These are phyloP conservation scores for Platycnemis pennipes DNA, from an alignment of 2,888 invertebrate genomes.

Conservation along the genomic window DNA sequence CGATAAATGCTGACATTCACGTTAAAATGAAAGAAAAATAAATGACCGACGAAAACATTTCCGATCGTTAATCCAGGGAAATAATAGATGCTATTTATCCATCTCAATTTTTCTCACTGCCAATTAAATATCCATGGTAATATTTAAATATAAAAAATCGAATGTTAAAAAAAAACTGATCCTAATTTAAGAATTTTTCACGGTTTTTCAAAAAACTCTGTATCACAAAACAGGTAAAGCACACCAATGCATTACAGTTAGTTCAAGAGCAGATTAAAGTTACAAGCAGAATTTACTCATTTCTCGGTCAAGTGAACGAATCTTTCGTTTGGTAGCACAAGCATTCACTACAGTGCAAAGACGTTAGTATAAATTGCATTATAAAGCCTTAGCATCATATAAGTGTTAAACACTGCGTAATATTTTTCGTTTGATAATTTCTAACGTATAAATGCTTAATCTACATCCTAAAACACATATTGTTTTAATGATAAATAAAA, in stretches of 20 bases:
- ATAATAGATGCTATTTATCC: not conserved
- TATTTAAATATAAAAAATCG: not conserved
- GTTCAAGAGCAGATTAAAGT: slow-evolving; percentile 44
- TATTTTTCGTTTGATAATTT: slow-evolving; percentile 17
- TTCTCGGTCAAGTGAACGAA: slow-evolving; percentile 34
- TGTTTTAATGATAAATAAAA: slow-evolving; percentile 35
- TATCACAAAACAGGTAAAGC: slow-evolving; percentile 51
- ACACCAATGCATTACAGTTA: slow-evolving; percentile 62
- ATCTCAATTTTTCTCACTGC: not conserved
- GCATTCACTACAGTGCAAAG: slow-evolving; percentile 64
- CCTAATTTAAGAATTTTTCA: not conserved
- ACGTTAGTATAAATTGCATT: slow-evolving; percentile 51
- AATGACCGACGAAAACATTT: not conserved
- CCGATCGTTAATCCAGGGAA: not conserved
- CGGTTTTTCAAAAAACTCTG: not conserved
- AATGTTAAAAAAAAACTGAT: not conserved
- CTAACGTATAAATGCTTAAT: slow-evolving; percentile 36
- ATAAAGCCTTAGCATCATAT: slow-evolving; percentile 52
- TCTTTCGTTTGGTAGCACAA: slow-evolving; percentile 41
- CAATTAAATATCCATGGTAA: not conserved
- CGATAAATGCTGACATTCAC: not conserved
- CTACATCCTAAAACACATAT: slow-evolving; percentile 56
- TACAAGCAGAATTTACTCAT: slow-evolving; percentile 34
- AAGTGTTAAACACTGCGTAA: slow-evolving; percentile 27
- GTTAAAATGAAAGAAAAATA: not conserved